Evolutionary conservation across 2,113 vertebrate species (phyloP).

Genomic region (Tinamus guttatus): DNA sequence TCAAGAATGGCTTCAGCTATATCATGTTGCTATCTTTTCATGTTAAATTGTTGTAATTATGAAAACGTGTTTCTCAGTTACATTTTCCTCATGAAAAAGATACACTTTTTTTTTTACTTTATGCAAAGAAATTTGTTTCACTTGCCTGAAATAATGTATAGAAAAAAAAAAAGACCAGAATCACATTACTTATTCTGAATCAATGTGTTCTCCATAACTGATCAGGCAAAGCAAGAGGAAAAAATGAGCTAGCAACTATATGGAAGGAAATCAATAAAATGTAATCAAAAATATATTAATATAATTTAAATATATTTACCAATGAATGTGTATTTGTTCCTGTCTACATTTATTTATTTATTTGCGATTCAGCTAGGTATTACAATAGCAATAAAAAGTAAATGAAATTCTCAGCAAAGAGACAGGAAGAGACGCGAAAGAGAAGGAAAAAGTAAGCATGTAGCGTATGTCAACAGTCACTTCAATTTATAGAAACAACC

Average conservation of each 20-base stretch:
- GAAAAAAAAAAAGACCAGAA: not conserved
- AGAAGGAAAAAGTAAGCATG: not conserved
- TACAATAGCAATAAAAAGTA: not conserved
- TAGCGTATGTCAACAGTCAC: not conserved
- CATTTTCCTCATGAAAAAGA: not conserved
- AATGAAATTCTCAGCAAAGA: not conserved
- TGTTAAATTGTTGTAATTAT: not conserved
- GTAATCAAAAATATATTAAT: not conserved
- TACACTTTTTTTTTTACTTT: not conserved
- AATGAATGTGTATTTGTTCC: not conserved
- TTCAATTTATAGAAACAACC: not conserved
- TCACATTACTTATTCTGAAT: not conserved
- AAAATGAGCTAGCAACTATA: not conserved
- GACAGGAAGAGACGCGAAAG: not conserved
- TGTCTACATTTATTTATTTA: not conserved
- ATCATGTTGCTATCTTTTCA: not conserved
- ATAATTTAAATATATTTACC: not conserved
- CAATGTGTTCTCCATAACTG: not conserved
- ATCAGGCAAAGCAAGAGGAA: not conserved
- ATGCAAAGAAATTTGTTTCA: not conserved
- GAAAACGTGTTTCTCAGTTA: not conserved
- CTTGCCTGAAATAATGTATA: not conserved
- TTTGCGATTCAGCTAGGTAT: not conserved
- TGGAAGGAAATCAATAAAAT: not conserved
- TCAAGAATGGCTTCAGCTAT: not conserved